Base-by-base conservation (phyloP, 2,888 invertebrate species). In the Lasioglossum morio region DNA sequence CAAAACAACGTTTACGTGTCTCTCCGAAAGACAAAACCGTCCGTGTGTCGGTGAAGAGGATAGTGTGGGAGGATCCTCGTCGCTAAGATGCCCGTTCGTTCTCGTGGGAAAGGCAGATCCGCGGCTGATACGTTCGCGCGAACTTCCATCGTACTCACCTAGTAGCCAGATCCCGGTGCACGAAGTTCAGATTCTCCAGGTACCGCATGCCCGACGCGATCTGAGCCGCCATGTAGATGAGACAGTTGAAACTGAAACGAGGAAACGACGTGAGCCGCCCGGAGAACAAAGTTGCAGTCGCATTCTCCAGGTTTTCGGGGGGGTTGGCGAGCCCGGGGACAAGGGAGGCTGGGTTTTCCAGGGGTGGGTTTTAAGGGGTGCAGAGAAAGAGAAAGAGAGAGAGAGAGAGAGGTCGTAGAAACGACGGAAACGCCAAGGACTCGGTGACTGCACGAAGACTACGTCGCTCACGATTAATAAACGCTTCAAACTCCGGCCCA, bases 181-280 rank as follows among this genome's bases (percentile, higher is more conserved):
- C 98, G 94, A 98, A 98, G 95, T 98, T 98, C 89, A 98, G 96
- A 74, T 98, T 97, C 95, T 99, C 97, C 92, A 99, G 96, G 95
- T 98, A 98, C 93, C 97, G 97, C 98, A 98, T 98, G 23, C 98
- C 98, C 5, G 98, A 97, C 2, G 98, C 98, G 88, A 99, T 97
- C 95, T 99, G 98, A 79, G 97, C 97, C 72, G 98, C 98, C 95
- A 98, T 97, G 95, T 97, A 98, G 89, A 98, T 96, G 94, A 98
- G 96, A 95, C 97, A 97, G 94, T 97, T 97, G 95, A 97, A 97
- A 94, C 97, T 97, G 95, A 81, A 95, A 95, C 90, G 91, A 91
- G 90, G 90, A 91, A 88, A 84, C 79, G 87, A 66, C 81, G 66
- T 84, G 83, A 89, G 84, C 84, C 77, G 83, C 75, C 30, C 75